Evolutionary conservation across 2,113 vertebrate species (phyloP).

Genomic region (Nanorana parkeri): DNA sequence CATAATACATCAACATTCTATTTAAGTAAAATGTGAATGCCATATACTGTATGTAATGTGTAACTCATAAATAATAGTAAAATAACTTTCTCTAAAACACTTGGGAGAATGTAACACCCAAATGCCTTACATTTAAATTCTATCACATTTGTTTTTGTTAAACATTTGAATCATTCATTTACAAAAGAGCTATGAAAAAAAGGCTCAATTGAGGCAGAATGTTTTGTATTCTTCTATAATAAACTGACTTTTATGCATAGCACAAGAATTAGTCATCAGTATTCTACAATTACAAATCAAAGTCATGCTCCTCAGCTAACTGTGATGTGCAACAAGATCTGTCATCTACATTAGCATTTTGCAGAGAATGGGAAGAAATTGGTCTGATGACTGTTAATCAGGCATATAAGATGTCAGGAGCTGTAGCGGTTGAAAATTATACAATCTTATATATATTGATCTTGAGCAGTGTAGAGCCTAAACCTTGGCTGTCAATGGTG

Average conservation of each 20-base stretch:
- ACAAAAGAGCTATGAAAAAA: background rate
- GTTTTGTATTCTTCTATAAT: background rate
- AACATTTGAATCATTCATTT: background rate
- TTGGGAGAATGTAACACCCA: background rate
- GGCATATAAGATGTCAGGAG: background rate
- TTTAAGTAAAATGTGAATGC: background rate
- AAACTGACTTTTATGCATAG: background rate
- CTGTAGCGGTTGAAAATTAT: no score
- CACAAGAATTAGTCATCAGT: background rate
- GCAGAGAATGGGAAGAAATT: background rate
- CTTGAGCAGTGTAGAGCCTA: no score
- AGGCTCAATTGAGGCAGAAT: background rate
- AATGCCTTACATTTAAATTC: background rate
- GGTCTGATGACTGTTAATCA: background rate
- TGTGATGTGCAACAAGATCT: background rate
- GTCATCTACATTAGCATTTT: conserved; percentile 11
- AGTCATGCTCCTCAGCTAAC: conserved; percentile 11
- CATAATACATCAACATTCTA: background rate
- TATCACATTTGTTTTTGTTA: background rate
- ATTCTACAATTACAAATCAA: conserved; percentile 22
- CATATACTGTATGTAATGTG: background rate
- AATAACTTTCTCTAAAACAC: background rate
- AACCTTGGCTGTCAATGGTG: no score
- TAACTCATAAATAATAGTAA: background rate
- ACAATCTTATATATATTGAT: no score